phyloP scores from a whole-genome alignment of 2,113 vertebrate genomes.

The Poeciliopsis retropinna region DNA sequence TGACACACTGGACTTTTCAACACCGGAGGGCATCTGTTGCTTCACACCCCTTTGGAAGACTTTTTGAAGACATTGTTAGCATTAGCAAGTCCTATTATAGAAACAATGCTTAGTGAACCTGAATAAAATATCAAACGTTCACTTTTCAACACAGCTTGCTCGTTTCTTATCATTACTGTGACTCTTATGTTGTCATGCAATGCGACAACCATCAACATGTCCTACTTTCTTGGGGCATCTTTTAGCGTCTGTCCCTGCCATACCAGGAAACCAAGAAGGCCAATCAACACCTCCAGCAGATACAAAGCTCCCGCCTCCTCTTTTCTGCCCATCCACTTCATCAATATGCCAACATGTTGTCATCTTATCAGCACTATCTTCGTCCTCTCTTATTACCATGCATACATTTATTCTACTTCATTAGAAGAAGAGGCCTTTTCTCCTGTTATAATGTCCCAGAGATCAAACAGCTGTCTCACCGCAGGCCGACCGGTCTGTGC shows the following conservation, averaged over 20 bases:
- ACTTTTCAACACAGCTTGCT: not conserved
- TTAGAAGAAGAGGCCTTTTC: slow-evolving; percentile 6
- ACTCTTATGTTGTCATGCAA: not conserved
- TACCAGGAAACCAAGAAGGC: too few relatives aligned
- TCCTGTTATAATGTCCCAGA: not conserved
- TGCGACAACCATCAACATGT: not conserved
- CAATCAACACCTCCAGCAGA: not conserved
- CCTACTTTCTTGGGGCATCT: not conserved
- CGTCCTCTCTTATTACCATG: slow-evolving; percentile 8
- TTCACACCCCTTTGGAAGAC: not conserved
- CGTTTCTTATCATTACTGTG: not conserved
- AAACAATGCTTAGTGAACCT: not conserved
- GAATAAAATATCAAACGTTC: not conserved
- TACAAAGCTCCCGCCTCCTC: not conserved
- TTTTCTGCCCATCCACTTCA: not conserved
- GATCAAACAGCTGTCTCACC: slow-evolving; percentile 27
- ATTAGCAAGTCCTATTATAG: not conserved
- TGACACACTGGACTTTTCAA: not conserved
- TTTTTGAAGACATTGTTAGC: not conserved
- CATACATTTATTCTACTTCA: slow-evolving; percentile 4
- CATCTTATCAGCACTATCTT: not conserved
- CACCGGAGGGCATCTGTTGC: not conserved
- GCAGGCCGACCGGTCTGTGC: not conserved
- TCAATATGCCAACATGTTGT: not conserved
- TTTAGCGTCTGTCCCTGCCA: not conserved